Evolutionary conservation across 2,113 vertebrate species (phyloP), one percentile per base, ranked within the genome.

Genomic region (Peromyscus maniculatus): DNA sequence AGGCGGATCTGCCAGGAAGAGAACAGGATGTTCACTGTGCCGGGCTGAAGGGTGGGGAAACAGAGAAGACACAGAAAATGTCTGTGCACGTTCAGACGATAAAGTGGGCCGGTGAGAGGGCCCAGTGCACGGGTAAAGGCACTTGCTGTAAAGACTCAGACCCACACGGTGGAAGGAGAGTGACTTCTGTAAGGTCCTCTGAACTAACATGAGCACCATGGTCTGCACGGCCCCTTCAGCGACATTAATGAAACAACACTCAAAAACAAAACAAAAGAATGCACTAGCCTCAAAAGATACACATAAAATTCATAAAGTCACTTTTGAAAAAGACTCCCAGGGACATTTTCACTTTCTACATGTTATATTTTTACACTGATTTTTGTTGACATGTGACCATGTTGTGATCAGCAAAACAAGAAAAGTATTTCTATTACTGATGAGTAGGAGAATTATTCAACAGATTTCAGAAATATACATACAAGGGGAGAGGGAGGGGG

Each of bases 41-140:
- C 10, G 5, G 24, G 24, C 13, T 0, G 6, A 7, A 11, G 24
- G 5, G 0, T 11, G 0, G 7, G 16, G 17, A 55, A 39, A 21
- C 16, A 46, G 43, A 36, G 22, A 24, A 66, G 33, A 36, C 3
- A 91, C 0, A 80, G 57, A 49, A 43, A 7, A 46, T 2, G 9
- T 6, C 19, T 36, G 19, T 12, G 77, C 84, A 11, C 71, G 33
- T 84, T 55, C 28, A 62, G 39, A 86, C 72, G 71, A 28, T 19
- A 15, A 84, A 52, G 39, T 16, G 43, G 31, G 31, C 66, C 15
- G 8, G 28, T 1, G 43, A 69, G 84, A 49, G 69, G 31, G 82
- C 24, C 24, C 36, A 64, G 55, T 43, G 43, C 43, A 43, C 13
- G 59, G 82, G 82, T 39, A 62, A 84, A 84, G 82, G 82, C 4